Conservation (phyloP, 2,888 invertebrate genomes). For the Parasteatoda lunata region DNA sequence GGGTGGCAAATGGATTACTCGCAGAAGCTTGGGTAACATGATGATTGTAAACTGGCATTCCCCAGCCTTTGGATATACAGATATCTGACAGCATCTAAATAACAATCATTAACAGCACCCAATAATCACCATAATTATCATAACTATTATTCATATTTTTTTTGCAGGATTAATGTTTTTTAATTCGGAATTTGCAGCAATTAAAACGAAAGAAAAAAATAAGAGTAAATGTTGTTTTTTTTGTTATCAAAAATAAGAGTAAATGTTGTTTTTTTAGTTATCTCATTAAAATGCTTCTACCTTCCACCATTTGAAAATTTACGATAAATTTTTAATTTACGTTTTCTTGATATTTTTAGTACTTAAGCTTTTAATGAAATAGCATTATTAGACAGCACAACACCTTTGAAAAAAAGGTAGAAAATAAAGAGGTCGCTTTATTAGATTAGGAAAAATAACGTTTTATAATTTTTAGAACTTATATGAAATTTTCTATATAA, state of each 20-base stretch:
- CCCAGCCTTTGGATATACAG: slow-evolving; percentile 31
- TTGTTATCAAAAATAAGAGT: not conserved
- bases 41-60: slow-evolving; percentile 19
- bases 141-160: not conserved
- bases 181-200: not conserved
- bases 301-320: not conserved
- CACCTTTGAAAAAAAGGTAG: no score
- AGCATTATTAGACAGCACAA: no score
- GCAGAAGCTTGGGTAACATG: not conserved
- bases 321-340: no score
- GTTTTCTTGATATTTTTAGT: no score
- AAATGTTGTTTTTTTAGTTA: not conserved
- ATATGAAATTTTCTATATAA: no score
- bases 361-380: no score
- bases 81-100: slow-evolving; percentile 31
- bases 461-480: no score
- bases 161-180: not conserved
- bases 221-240: not conserved
- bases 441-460: no score
- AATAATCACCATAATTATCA: no score
- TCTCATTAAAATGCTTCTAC: not conserved
- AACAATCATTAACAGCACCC: not conserved
- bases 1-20: not conserved
- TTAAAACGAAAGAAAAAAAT: no score
- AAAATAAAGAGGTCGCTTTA: no score